Conservation (phyloP, 2,888 invertebrate genomes). For the Sinotaia quadrata region DNA sequence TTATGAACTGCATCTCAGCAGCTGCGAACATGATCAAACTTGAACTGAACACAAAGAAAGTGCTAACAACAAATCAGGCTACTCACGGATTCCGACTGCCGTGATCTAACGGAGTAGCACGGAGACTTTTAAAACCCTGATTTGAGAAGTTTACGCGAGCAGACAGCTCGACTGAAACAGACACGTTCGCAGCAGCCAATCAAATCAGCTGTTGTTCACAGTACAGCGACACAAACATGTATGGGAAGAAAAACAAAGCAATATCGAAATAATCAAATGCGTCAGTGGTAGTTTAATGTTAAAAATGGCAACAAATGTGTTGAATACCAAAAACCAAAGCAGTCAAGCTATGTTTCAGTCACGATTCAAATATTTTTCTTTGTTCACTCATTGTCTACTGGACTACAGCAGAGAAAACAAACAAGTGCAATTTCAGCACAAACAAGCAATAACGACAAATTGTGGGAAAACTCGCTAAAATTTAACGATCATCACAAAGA, state of each 20-base stretch:
- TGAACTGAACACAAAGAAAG: not conserved
- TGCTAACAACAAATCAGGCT: conserved; percentile 17
- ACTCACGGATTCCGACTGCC: not conserved
- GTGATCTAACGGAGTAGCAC: conserved; percentile 1
- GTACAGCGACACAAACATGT: not conserved
- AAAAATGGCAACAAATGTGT: not conserved
- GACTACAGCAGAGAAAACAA: conserved; percentile 23
- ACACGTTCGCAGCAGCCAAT: conserved; percentile 51
- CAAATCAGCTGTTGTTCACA: conserved; percentile 38
- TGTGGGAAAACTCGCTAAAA: too few relatives aligned
- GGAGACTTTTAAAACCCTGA: conserved; percentile 9
- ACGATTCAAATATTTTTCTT: conserved; percentile 24
- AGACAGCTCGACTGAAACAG: conserved; percentile 40
- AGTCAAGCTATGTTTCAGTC: conserved; percentile 18
- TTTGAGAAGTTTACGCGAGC: conserved; percentile 24
- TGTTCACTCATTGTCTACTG: conserved; percentile 34
- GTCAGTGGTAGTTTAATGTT: not conserved
- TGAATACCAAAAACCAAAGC: not conserved
- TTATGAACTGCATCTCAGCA: conserved; percentile 27
- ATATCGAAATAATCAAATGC: not conserved
- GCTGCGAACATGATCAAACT: conserved; percentile 12
- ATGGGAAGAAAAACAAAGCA: conserved; percentile 5
- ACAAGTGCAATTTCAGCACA: conserved; percentile 27
- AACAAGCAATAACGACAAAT: conserved; percentile 12
- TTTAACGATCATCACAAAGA: too few relatives aligned